phyloP scores from a whole-genome alignment of 1,140 invertebrate species.

The Drosophila watanabei region DNA sequence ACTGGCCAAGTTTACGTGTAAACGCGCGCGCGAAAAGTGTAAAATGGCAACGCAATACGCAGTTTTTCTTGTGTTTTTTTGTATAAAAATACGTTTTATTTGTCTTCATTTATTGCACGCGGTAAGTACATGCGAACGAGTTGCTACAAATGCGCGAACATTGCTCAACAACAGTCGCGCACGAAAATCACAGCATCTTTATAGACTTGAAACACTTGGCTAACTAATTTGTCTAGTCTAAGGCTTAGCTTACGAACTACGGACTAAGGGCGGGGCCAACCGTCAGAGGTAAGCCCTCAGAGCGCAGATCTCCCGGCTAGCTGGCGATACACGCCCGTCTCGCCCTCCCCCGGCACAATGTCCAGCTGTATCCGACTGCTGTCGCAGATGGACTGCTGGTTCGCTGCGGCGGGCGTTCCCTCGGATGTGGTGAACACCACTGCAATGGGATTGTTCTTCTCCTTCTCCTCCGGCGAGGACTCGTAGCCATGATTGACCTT shows the following conservation, averaged over 20 bases:
- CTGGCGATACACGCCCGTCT: conserved; percentile 65
- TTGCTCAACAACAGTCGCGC: conserved; percentile 72
- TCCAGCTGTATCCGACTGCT: conserved; percentile 60
- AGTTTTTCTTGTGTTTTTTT: conserved; percentile 12
- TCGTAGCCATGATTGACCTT: conserved; percentile 80
- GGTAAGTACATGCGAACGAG: conserved; percentile 69
- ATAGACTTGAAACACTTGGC: conserved; percentile 72
- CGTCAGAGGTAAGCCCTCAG: conserved; percentile 19
- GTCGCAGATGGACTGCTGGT: conserved; percentile 58
- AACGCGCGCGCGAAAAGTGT: neutral
- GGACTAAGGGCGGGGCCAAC: conserved; percentile 35
- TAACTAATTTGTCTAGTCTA: conserved; percentile 61
- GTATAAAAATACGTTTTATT: conserved; percentile 57
- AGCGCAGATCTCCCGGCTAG: conserved; percentile 52
- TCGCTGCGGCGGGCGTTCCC: conserved; percentile 1
- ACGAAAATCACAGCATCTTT: conserved; percentile 81
- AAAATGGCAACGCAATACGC: neutral
- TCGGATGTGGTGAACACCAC: conserved; percentile 51
- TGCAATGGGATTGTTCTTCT: conserved; percentile 62
- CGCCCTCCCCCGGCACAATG: conserved; percentile 54
- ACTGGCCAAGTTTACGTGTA: neutral
- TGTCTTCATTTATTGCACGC: conserved; percentile 64
- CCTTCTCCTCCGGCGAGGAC: conserved; percentile 55
- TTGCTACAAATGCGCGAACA: conserved; percentile 49
- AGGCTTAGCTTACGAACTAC: conserved; percentile 62